phyloP scores from a whole-genome alignment of 2,888 invertebrate species.

The Amitus sp. region DNA sequence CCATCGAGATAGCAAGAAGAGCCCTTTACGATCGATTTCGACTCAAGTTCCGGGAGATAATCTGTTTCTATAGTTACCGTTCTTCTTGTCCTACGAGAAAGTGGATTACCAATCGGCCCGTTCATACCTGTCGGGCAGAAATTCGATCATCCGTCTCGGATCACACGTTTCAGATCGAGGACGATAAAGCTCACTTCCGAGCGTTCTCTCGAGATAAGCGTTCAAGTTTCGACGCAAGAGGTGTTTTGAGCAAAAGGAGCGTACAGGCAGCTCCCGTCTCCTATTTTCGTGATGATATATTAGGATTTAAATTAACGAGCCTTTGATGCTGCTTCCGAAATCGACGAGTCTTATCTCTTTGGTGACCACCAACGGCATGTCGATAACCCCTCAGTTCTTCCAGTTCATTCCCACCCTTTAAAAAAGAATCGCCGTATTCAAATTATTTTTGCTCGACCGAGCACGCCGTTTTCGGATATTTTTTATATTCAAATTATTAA shows the following conservation, averaged over 20 bases:
- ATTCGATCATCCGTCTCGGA: slow-evolving; percentile 27
- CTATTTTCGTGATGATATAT: too few relatives aligned
- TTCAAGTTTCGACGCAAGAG: slow-evolving; percentile 13
- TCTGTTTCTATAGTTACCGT: slow-evolving; percentile 43
- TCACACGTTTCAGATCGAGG: slow-evolving; percentile 20
- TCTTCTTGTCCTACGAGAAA: slow-evolving; percentile 51
- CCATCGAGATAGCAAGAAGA: neutral
- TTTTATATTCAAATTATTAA: too few relatives aligned
- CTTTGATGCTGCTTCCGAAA: too few relatives aligned
- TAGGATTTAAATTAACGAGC: too few relatives aligned
- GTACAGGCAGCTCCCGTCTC: too few relatives aligned
- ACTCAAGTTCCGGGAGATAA: slow-evolving; percentile 21
- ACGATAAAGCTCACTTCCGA: slow-evolving; percentile 23
- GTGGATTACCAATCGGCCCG: slow-evolving; percentile 49
- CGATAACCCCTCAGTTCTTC: too few relatives aligned
- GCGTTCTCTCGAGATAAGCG: slow-evolving; percentile 5
- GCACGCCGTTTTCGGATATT: too few relatives aligned
- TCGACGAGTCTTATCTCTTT: too few relatives aligned
- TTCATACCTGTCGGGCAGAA: slow-evolving; percentile 19
- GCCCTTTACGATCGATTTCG: slow-evolving; percentile 38
- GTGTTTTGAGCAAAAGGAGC: neutral
- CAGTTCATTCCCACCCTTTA: too few relatives aligned
- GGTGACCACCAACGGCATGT: too few relatives aligned
- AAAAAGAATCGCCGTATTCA: too few relatives aligned
- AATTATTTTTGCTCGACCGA: too few relatives aligned